Evolutionary conservation across 2,888 invertebrate genomes (phyloP).

Genomic region (Microctonus hyperodae): DNA sequence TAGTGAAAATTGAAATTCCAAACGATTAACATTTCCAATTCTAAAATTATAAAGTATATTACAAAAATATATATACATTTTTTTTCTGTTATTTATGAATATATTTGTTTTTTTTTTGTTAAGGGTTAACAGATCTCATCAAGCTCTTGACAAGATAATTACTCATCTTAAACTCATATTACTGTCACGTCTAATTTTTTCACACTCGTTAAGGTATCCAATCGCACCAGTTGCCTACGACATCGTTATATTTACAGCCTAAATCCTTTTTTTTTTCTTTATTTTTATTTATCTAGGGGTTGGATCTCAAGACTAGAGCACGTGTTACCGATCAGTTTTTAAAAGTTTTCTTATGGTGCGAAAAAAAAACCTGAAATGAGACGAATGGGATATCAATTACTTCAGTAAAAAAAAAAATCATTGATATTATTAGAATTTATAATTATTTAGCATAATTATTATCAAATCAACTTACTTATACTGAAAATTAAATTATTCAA

Average conservation of each 20-base stretch:
- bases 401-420: background rate
- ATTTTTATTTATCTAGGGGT: background rate
- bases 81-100: constrained; percentile 1
- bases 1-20: background rate
- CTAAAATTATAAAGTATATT: background rate
- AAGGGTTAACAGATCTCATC: constrained; percentile 30
- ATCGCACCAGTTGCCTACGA: background rate
- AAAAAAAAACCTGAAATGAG: background rate
- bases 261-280: constrained; percentile 24
- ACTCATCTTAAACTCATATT: constrained; percentile 37
- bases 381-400: background rate
- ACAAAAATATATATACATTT: background rate
- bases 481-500: background rate
- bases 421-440: background rate
- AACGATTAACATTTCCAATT: background rate
- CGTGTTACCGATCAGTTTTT: constrained; percentile 8
- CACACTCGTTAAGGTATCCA: constrained; percentile 36
- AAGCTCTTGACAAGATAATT: constrained; percentile 38
- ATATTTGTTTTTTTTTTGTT: background rate
- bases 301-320: background rate
- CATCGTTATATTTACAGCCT: constrained; percentile 36
- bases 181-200: constrained; percentile 35
- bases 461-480: background rate
- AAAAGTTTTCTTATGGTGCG: background rate
- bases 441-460: background rate